A percentile compares a stretch with the other conserved stretches of the same genome.
These are phyloP conservation scores for Drosophila athabasca DNA, from an alignment of 1,140 invertebrate species.

Conservation along the genomic window DNA sequence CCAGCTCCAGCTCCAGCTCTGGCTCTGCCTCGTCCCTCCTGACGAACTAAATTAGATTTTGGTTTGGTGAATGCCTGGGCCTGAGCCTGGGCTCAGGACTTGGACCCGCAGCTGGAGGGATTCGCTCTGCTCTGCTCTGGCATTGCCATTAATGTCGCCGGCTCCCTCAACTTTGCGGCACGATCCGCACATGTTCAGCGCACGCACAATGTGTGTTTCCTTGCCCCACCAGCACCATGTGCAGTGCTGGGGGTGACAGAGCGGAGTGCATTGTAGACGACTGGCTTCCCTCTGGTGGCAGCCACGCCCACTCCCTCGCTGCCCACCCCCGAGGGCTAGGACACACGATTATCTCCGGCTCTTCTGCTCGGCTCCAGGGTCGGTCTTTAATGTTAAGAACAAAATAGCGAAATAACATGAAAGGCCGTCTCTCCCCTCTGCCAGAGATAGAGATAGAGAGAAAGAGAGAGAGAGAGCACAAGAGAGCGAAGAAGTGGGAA, in stretches of 20 bases:
- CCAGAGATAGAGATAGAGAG: neutral
- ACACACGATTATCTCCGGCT: constrained; percentile 42
- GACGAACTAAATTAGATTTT: constrained; percentile 77
- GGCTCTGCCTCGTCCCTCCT: constrained; percentile 11
- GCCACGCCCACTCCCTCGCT: neutral
- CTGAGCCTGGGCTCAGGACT: neutral
- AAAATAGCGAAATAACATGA: constrained; percentile 45
- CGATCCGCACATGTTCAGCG: constrained; percentile 48
- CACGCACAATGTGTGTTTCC: constrained; percentile 22
- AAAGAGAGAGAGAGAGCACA: neutral
- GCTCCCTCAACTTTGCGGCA: constrained; percentile 29
- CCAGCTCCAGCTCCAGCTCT: too few relatives aligned
- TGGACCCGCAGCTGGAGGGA: neutral
- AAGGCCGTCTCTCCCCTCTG: neutral
- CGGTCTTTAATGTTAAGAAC: constrained; percentile 48
- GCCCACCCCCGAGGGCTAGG: neutral
- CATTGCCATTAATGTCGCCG: constrained; percentile 36
- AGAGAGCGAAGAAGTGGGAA: too few relatives aligned
- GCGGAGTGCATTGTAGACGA: constrained; percentile 25
- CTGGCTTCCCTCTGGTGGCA: neutral
- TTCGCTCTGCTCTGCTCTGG: constrained; percentile 6
- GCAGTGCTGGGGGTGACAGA: neutral
- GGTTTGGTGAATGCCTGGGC: constrained; percentile 57
- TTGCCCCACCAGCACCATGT: constrained; percentile 10
- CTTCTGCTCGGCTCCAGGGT: constrained; percentile 6